phyloP scores from a whole-genome alignment of 2,113 vertebrate species.

The Amazona guildingii region DNA sequence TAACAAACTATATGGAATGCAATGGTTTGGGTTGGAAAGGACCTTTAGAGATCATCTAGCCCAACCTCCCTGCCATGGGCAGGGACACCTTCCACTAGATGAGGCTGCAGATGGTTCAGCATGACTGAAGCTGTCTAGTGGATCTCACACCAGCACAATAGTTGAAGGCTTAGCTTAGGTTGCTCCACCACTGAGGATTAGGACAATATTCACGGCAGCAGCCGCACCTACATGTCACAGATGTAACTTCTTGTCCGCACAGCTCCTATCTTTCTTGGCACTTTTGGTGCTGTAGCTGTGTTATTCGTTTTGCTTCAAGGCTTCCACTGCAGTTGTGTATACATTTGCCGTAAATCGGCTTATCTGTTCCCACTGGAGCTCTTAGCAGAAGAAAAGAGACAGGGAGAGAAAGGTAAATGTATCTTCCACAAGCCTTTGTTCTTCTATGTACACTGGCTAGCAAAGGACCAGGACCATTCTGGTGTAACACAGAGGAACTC shows the following conservation, averaged over 20 bases:
- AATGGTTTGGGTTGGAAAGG: not conserved
- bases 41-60: not conserved
- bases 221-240: not conserved
- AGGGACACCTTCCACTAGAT: not conserved
- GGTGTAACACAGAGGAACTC: not conserved
- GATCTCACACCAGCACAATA: not conserved
- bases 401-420: not conserved
- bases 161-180: not conserved
- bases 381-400: not conserved
- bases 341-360: constrained; percentile 34
- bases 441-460: not conserved
- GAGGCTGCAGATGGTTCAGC: not conserved
- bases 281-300: not conserved
- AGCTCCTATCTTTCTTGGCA: not conserved
- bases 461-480: not conserved
- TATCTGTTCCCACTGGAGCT: constrained; percentile 15
- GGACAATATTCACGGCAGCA: not conserved
- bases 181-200: not conserved
- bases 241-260: not conserved
- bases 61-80: not conserved
- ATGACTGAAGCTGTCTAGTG: not conserved
- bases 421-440: not conserved
- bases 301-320: constrained; percentile 37
- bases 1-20: not conserved
- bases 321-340: constrained; percentile 38